A percentile compares a stretch with the other conserved stretches of the same genome.
Conservation (phyloP, 2,797 vertebrate species). For the Graptemys geographica region DNA sequence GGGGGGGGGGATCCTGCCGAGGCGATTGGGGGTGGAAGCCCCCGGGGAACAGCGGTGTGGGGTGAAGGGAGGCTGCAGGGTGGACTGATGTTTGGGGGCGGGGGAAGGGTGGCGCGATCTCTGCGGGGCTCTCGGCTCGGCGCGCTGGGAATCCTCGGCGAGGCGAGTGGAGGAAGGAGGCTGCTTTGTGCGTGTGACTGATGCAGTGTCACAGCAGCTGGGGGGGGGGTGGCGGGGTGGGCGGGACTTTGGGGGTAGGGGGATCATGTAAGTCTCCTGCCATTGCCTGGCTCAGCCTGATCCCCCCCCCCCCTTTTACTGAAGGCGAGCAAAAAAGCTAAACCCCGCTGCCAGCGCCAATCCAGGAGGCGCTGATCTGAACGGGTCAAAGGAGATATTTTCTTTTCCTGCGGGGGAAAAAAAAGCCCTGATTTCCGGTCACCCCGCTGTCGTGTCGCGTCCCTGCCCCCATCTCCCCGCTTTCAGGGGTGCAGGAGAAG, state of each 20-base stretch:
- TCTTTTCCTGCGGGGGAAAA: neutral
- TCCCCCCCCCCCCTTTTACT: neutral
- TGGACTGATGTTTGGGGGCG: rapidly evolving
- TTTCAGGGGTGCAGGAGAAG: slow-evolving; percentile 52
- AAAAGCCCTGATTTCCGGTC: slow-evolving; percentile 52
- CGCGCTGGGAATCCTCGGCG: neutral
- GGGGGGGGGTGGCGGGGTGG: too few relatives aligned
- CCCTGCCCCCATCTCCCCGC: neutral
- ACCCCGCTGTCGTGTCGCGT: slow-evolving; percentile 1
- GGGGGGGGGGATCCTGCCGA: too few relatives aligned
- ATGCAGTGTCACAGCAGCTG: neutral
- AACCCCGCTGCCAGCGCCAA: neutral
- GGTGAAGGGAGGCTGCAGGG: neutral
- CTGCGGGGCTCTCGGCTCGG: too few relatives aligned
- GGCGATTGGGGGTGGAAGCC: too few relatives aligned
- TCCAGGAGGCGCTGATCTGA: neutral
- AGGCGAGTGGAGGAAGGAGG: neutral
- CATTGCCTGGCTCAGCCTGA: neutral
- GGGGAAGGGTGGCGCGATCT: too few relatives aligned
- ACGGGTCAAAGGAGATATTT: slow-evolving; percentile 44
- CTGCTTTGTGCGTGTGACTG: neutral
- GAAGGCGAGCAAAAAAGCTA: neutral
- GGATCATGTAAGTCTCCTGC: neutral
- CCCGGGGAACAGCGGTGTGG: neutral
- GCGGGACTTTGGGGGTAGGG: neutral